These are phyloP conservation scores for Nasalis larvatus DNA, from an alignment of 2,113 vertebrate species.

Conservation along the genomic window DNA sequence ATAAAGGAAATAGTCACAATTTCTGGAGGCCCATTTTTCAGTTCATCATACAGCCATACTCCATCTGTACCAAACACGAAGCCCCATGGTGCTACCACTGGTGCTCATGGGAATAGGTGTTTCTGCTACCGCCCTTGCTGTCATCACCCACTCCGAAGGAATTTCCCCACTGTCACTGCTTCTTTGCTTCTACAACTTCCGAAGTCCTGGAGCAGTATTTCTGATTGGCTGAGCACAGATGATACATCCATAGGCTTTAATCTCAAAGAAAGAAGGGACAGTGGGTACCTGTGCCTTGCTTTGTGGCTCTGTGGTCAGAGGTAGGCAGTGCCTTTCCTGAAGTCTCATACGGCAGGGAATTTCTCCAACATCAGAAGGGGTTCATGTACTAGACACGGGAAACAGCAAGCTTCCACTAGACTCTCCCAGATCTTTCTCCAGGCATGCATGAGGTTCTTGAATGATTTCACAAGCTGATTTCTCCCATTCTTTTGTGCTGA, in stretches of 20 bases:
- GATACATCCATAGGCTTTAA: fast-evolving
- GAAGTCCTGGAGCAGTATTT: background rate
- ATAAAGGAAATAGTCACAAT: background rate
- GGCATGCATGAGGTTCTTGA: background rate
- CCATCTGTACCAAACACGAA: background rate
- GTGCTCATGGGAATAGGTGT: background rate
- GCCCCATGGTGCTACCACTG: background rate
- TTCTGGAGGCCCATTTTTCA: background rate
- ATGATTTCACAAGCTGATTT: background rate
- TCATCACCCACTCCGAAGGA: background rate
- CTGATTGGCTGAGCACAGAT: background rate
- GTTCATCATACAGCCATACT: background rate
- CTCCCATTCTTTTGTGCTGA: background rate
- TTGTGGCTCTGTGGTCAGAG: background rate
- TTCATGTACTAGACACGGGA: background rate
- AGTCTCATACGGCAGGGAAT: background rate
- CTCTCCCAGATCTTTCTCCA: background rate
- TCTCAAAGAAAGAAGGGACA: background rate
- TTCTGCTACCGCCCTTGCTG: background rate
- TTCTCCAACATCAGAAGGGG: background rate
- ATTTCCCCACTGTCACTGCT: background rate
- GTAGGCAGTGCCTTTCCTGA: background rate
- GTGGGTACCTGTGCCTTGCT: background rate
- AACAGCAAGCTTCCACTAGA: background rate
- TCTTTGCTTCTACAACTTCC: background rate